Evolutionary conservation across 2,797 vertebrate species (phyloP).

Genomic region (Sarcoramphus papa): DNA sequence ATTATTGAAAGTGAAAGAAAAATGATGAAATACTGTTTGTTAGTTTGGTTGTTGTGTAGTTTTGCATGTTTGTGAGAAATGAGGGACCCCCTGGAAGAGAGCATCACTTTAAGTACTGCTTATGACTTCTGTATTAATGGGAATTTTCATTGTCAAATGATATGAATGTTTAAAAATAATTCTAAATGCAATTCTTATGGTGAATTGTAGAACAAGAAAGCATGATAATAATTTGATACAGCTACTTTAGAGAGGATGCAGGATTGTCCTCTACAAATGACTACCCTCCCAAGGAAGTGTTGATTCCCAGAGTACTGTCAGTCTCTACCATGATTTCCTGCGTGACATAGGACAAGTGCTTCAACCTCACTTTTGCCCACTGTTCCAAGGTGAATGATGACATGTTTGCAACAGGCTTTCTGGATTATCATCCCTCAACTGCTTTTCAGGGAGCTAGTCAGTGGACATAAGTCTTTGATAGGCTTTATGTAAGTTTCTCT

Average conservation of each 20-base stretch:
- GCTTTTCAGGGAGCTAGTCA: background rate
- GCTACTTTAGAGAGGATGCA: background rate
- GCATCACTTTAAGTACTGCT: background rate
- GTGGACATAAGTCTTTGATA: background rate
- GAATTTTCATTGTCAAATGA: constrained; percentile 27
- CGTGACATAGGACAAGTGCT: background rate
- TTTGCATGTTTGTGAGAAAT: constrained; percentile 61
- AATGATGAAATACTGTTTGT: constrained; percentile 88
- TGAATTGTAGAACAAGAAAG: constrained; percentile 14
- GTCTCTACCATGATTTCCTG: background rate
- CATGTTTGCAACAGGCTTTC: background rate
- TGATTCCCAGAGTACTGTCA: background rate
- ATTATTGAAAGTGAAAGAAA: constrained; percentile 86
- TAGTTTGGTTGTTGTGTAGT: constrained; percentile 76
- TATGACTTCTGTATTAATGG: constrained; percentile 13
- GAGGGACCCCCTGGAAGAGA: constrained; percentile 11
- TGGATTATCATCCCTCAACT: background rate
- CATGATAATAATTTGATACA: background rate
- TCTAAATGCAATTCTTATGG: background rate
- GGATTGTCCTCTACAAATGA: background rate
- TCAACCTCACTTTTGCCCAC: background rate
- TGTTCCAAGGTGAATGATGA: background rate
- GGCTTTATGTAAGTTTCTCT: background rate
- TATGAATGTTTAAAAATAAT: constrained; percentile 45
- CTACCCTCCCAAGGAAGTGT: background rate